phyloP scores from a whole-genome alignment of 2,113 vertebrate genomes.

The Corynorhinus townsendii region DNA sequence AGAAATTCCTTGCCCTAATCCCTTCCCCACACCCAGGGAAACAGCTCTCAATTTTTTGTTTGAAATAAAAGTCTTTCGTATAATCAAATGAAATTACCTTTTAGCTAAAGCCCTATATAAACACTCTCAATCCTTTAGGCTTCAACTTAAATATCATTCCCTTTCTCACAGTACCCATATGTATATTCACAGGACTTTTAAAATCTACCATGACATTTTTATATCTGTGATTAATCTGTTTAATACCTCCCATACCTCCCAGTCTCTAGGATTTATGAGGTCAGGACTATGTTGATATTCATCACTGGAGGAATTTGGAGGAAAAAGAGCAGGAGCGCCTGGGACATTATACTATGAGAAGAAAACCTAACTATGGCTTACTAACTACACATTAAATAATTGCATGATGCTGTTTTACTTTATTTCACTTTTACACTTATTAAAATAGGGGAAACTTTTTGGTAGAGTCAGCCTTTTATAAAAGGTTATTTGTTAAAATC shows the following conservation, averaged over 20 bases:
- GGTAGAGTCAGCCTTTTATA: neutral
- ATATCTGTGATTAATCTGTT: neutral
- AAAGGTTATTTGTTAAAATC: neutral
- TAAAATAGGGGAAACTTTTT: neutral
- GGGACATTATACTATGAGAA: neutral
- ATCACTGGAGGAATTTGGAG: neutral
- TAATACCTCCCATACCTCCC: accelerated
- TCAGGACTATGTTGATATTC: neutral
- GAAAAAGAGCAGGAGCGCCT: neutral
- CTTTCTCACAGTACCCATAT: neutral
- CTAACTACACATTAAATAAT: neutral
- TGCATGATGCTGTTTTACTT: neutral
- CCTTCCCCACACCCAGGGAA: constrained; percentile 55
- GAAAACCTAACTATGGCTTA: neutral
- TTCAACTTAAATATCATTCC: neutral
- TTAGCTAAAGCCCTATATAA: neutral
- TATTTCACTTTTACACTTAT: neutral
- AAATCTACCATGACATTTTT: neutral
- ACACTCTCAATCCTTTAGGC: neutral
- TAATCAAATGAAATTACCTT: neutral
- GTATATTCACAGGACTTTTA: neutral
- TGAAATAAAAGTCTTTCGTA: constrained; percentile 74
- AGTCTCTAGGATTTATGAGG: neutral
- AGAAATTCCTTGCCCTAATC: constrained; percentile 5
- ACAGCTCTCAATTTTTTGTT: constrained; percentile 65